phyloP scores from a whole-genome alignment of 2,888 invertebrate genomes.

The Caenorhabditis panamensis region DNA sequence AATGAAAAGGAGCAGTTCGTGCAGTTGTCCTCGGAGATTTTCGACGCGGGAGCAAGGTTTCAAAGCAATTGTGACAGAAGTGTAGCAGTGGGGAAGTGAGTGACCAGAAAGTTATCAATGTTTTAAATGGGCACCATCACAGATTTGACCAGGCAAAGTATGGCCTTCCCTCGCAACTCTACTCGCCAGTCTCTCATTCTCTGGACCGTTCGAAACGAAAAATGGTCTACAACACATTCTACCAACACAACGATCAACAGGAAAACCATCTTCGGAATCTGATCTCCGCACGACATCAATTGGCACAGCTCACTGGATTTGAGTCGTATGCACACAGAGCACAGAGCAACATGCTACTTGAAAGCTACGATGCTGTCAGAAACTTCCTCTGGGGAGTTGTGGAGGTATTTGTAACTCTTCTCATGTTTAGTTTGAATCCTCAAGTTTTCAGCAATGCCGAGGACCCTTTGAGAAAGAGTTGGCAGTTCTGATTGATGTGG shows the following conservation, averaged over 20 bases:
- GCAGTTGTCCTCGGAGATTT: slow-evolving; percentile 60
- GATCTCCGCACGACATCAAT: slow-evolving; percentile 87
- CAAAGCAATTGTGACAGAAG: slow-evolving; percentile 68
- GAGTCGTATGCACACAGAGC: slow-evolving; percentile 91
- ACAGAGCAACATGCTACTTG: slow-evolving; percentile 88
- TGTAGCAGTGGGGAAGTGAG: slow-evolving; percentile 62
- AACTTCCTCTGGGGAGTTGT: slow-evolving; percentile 75
- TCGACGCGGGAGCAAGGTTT: slow-evolving; percentile 79
- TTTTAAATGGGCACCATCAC: neutral
- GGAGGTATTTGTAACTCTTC: slow-evolving; percentile 68
- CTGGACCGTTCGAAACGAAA: slow-evolving; percentile 66
- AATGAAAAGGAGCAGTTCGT: slow-evolving; percentile 82
- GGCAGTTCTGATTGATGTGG: slow-evolving; percentile 69
- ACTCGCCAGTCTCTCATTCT: slow-evolving; percentile 68
- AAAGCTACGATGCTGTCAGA: slow-evolving; percentile 78
- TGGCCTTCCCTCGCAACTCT: slow-evolving; percentile 55
- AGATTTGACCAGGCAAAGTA: slow-evolving; percentile 65
- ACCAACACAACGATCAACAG: slow-evolving; percentile 71
- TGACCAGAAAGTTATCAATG: neutral
- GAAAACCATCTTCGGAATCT: slow-evolving; percentile 83
- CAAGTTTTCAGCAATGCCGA: slow-evolving; percentile 65
- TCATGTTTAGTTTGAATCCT: too few relatives aligned
- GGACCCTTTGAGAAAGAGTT: slow-evolving; percentile 72
- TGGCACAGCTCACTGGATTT: slow-evolving; percentile 93
- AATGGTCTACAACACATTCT: slow-evolving; percentile 72